Conservation (phyloP, 2,113 vertebrate genomes). For the Ophiodon elongatus region DNA sequence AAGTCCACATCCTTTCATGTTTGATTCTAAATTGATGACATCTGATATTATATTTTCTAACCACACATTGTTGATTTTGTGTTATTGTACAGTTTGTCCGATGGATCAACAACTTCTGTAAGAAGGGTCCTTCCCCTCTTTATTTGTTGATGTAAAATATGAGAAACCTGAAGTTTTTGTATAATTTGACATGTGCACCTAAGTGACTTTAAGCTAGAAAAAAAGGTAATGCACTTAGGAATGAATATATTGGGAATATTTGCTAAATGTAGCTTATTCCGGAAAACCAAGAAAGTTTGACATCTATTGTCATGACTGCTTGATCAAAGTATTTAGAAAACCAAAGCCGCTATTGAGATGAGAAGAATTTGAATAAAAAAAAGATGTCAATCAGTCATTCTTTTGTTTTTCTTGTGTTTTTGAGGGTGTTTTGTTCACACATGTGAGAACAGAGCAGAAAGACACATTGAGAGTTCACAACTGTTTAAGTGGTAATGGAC, state of each 20-base stretch:
- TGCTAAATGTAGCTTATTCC: conserved; percentile 57
- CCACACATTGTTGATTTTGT: conserved; percentile 44
- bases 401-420: conserved; percentile 34
- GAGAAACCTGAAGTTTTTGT: conserved; percentile 69
- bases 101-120: conserved; percentile 41
- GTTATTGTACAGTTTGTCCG: conserved; percentile 74
- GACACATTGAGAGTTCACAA: conserved; percentile 7
- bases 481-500: too few species aligned
- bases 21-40: conserved; percentile 32
- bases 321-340: conserved; percentile 60
- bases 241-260: conserved; percentile 53
- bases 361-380: conserved; percentile 64
- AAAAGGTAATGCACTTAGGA: conserved; percentile 59
- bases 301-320: conserved; percentile 49
- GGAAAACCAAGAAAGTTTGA: conserved; percentile 46
- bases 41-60: conserved; percentile 47
- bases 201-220: conserved; percentile 56
- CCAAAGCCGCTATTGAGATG: conserved; percentile 59
- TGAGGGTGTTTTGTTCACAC: neutral
- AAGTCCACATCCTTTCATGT: conserved; percentile 35
- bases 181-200: conserved; percentile 72
- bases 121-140: conserved; percentile 40
- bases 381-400: conserved; percentile 45
- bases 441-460: neutral
- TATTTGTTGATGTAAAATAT: conserved; percentile 72